These are phyloP conservation scores for Pogonocichla stellata DNA, from an alignment of 2,113 vertebrate species.

Conservation along the genomic window DNA sequence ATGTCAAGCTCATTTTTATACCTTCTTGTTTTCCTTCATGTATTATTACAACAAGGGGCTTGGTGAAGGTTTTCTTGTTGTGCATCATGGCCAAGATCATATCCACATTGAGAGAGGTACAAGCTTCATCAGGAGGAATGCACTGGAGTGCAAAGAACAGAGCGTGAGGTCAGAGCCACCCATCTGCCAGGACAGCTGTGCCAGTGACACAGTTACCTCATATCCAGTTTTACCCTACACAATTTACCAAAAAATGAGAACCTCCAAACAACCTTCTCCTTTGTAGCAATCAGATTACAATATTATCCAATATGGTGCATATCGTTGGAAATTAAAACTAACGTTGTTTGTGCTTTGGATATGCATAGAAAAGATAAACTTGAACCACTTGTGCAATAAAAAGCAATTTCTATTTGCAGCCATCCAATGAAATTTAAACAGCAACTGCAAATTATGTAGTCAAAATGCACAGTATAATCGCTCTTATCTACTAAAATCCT, in stretches of 20 bases:
- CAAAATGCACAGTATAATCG: not conserved
- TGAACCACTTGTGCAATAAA: slow-evolving; percentile 18
- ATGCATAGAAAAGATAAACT: slow-evolving; percentile 6
- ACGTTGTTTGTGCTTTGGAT: not conserved
- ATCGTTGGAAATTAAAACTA: slow-evolving; percentile 50
- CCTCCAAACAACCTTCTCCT: not conserved
- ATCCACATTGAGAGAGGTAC: slow-evolving; percentile 74
- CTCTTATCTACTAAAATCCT: not conserved
- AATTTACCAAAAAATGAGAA: not conserved
- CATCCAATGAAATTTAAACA: not conserved
- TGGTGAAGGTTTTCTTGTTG: slow-evolving; percentile 84
- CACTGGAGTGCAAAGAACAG: slow-evolving; percentile 76
- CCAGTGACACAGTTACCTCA: not conserved
- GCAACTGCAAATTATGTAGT: not conserved
- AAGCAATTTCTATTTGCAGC: slow-evolving; percentile 43
- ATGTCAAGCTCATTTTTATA: slow-evolving; percentile 8
- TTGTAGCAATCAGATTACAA: not conserved
- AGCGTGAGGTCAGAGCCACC: not conserved
- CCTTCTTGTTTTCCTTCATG: slow-evolving; percentile 67
- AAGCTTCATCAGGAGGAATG: slow-evolving; percentile 80
- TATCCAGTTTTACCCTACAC: not conserved
- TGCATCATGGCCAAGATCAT: slow-evolving; percentile 87
- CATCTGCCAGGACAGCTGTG: not conserved
- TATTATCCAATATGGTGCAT: not conserved
- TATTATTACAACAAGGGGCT: slow-evolving; percentile 81